Conservation (phyloP, 2,888 invertebrate genomes). For the Tetanocera ferruginea region DNA sequence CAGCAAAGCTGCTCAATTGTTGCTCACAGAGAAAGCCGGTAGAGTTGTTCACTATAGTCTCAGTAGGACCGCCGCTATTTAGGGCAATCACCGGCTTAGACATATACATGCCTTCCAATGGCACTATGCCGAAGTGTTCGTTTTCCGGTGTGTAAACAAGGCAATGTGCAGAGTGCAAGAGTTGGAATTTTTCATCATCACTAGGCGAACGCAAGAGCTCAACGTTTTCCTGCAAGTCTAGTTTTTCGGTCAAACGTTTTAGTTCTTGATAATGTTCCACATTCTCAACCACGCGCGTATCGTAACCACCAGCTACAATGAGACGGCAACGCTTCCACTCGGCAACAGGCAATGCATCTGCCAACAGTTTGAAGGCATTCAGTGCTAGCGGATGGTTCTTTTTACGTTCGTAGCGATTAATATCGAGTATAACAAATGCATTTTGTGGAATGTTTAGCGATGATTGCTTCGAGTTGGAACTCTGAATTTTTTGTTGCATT, state of each 20-base stretch:
- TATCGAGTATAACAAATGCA: slow-evolving; percentile 85
- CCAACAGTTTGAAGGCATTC: slow-evolving; percentile 80
- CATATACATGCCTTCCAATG: slow-evolving; percentile 97
- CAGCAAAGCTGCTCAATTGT: slow-evolving; percentile 79
- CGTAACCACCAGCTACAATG: slow-evolving; percentile 97
- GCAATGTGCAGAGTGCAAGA: slow-evolving; percentile 83
- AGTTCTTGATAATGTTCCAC: slow-evolving; percentile 87
- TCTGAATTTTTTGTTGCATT: slow-evolving; percentile 64
- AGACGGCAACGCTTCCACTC: slow-evolving; percentile 82
- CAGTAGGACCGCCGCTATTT: slow-evolving; percentile 95
- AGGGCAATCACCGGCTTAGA: slow-evolving; percentile 94
- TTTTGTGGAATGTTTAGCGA: slow-evolving; percentile 72
- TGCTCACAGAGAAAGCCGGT: slow-evolving; percentile 87
- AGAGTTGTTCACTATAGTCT: slow-evolving; percentile 84
- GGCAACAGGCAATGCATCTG: slow-evolving; percentile 71
- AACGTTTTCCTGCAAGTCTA: slow-evolving; percentile 80
- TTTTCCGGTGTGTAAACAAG: slow-evolving; percentile 95
- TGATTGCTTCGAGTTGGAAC: slow-evolving; percentile 66
- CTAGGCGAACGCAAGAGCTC: slow-evolving; percentile 89
- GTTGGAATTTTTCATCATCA: slow-evolving; percentile 85
- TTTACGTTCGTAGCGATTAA: slow-evolving; percentile 97
- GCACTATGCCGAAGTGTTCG: slow-evolving; percentile 99
- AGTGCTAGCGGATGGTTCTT: slow-evolving; percentile 93
- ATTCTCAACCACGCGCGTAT: slow-evolving; percentile 89
- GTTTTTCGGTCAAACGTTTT: slow-evolving; percentile 74